A percentile compares a stretch with the other conserved stretches of the same genome.
Conservation (phyloP, 2,888 invertebrate genomes). For the Athripsodes cinereus region DNA sequence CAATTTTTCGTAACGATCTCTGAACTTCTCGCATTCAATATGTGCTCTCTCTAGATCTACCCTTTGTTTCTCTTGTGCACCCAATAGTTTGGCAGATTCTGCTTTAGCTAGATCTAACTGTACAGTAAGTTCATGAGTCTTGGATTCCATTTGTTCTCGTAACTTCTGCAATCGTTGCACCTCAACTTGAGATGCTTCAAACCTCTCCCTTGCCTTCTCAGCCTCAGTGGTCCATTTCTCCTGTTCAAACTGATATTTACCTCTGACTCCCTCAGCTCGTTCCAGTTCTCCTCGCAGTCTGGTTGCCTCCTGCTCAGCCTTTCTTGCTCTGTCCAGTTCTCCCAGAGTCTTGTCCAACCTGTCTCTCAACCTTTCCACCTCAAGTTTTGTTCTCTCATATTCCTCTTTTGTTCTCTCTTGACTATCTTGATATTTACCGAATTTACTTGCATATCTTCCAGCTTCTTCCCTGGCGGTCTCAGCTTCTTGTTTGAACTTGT, state of each 20-base stretch:
- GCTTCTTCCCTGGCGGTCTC: conserved; percentile 76
- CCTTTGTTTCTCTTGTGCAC: conserved; percentile 73
- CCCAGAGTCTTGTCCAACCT: conserved; percentile 74
- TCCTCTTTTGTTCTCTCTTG: conserved; percentile 66
- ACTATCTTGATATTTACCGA: conserved; percentile 69
- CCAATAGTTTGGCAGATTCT: conserved; percentile 68
- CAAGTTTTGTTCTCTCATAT: conserved; percentile 68
- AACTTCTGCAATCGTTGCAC: conserved; percentile 59
- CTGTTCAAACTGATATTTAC: conserved; percentile 71
- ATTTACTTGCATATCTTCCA: conserved; percentile 64
- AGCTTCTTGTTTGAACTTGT: conserved; percentile 61
- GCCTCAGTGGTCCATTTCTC: conserved; percentile 61
- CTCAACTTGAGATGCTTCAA: conserved; percentile 68
- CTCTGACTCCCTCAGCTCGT: conserved; percentile 68
- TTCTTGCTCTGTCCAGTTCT: conserved; percentile 71
- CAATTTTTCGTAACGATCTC: conserved; percentile 82
- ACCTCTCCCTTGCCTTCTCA: conserved; percentile 70
- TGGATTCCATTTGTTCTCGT: conserved; percentile 63
- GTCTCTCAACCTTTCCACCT: conserved; percentile 74
- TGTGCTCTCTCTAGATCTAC: conserved; percentile 76
- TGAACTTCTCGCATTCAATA: conserved; percentile 83
- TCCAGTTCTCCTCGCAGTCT: conserved; percentile 65
- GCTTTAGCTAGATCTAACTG: conserved; percentile 75
- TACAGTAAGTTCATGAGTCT: conserved; percentile 69
- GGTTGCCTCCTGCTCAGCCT: conserved; percentile 60